phyloP scores from a whole-genome alignment of 2,113 vertebrate genomes.

The Heterotilapia buettikoferi region DNA sequence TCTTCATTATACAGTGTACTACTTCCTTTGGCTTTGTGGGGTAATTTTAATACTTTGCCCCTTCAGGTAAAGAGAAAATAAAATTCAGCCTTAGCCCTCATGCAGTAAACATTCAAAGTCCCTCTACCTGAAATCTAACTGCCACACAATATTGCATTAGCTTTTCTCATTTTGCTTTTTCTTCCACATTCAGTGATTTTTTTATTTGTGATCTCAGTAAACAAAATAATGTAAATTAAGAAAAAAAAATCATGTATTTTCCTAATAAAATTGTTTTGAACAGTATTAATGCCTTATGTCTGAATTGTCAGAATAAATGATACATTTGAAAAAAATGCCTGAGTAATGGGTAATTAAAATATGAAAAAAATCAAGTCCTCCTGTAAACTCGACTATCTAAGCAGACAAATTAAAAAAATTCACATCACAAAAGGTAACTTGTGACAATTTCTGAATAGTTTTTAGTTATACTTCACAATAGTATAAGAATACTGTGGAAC shows the following conservation, averaged over 20 bases:
- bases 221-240: background rate
- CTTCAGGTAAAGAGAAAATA: background rate
- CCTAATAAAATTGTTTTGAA: background rate
- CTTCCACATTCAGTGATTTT: background rate
- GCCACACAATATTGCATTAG: background rate
- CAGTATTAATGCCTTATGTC: background rate
- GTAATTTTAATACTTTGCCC: background rate
- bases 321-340: background rate
- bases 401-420: background rate
- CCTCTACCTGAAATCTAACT: background rate
- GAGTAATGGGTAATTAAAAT: background rate
- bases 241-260: background rate
- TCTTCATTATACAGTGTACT: background rate
- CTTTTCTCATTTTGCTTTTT: background rate
- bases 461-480: background rate
- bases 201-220: background rate
- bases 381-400: background rate
- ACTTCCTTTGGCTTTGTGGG: background rate
- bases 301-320: background rate
- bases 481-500: background rate
- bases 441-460: background rate
- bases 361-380: background rate
- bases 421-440: background rate
- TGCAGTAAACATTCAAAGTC: background rate
- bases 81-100: background rate